Evolutionary conservation across 2,113 vertebrate species (phyloP), one percentile per base, ranked within the genome.

Genomic region (Saguinus imperator): DNA sequence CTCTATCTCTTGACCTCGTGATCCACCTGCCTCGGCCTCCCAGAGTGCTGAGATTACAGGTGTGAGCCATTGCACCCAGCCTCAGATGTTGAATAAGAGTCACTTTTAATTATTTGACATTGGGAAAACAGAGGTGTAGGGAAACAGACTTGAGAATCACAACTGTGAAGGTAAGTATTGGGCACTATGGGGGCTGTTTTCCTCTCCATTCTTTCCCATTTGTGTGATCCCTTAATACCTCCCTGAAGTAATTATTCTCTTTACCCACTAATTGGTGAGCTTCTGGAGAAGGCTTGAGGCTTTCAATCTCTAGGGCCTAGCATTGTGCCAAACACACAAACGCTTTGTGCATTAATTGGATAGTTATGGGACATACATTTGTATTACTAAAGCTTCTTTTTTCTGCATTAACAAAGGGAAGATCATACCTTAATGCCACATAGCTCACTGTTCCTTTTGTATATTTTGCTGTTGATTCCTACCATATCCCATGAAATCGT

Each of bases 181-280:
- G 75, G 13, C 43, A 0, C 40, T 18, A 7, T 43, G 50, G 61
- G 70, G 40, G 57, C 25, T 45, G 40, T n/a, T 6, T 35, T 68
- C 40, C 48, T 87, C 58, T 32, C 66, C 66, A 14, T 64, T 64
- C 61, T 13, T 5, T 13, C 57, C n/a, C n/a, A 5, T 48, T 6
- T 23, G 43, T 94, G 45, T 32, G 84, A 23, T 72, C 57, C 81
- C 72, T 48, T 13, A 32, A 17, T 6, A n/a, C 72, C 29, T 85
- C 81, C 70, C 85, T 27, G 25, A n/a, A 77, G 55, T 40, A 20
- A 48, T 84, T 61, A 57, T 40, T 45, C 89, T 85, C 75, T 86
- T 68, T 20, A n/a, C 80, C 18, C 32, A 21, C 77, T 97, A 86
- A 91, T 94, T 94, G 83, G 85, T 20, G 43, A 90, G 83, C 73